phyloP scores from a whole-genome alignment of 2,113 vertebrate species.

The Cebidichthys violaceus region DNA sequence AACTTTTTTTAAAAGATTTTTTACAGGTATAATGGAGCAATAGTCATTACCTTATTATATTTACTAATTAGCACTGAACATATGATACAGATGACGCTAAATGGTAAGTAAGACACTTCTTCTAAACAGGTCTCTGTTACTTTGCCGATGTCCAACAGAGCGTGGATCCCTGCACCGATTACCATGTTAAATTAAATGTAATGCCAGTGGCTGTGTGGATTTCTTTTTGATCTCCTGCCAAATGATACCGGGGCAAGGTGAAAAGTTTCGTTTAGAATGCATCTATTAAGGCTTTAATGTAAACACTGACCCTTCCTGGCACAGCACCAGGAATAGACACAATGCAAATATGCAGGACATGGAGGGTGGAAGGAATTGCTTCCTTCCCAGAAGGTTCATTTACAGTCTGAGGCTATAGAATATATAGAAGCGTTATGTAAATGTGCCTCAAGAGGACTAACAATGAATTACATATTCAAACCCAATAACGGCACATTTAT shows the following conservation, averaged over 20 bases:
- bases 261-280: constrained; percentile 62
- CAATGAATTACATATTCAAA: constrained; percentile 59
- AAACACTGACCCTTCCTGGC: constrained; percentile 61
- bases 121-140: not conserved
- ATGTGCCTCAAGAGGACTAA: constrained; percentile 50
- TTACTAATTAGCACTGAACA: not conserved
- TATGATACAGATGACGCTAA: not conserved
- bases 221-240: constrained; percentile 62
- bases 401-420: constrained; percentile 20
- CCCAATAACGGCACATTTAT: constrained; percentile 25
- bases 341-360: constrained; percentile 57
- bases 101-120: not conserved
- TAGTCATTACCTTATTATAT: not conserved
- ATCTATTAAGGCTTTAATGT: constrained; percentile 53
- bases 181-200: constrained; percentile 5
- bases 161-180: constrained; percentile 32
- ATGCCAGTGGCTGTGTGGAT: constrained; percentile 39
- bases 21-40: not conserved
- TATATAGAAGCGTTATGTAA: constrained; percentile 42
- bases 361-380: constrained; percentile 52
- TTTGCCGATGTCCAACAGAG: not conserved
- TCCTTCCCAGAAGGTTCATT: constrained; percentile 31
- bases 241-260: constrained; percentile 51
- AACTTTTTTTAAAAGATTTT: not conserved
- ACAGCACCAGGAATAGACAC: not conserved